Base-by-base conservation (phyloP, 2,888 invertebrate genomes). In the Lithodes maja region DNA sequence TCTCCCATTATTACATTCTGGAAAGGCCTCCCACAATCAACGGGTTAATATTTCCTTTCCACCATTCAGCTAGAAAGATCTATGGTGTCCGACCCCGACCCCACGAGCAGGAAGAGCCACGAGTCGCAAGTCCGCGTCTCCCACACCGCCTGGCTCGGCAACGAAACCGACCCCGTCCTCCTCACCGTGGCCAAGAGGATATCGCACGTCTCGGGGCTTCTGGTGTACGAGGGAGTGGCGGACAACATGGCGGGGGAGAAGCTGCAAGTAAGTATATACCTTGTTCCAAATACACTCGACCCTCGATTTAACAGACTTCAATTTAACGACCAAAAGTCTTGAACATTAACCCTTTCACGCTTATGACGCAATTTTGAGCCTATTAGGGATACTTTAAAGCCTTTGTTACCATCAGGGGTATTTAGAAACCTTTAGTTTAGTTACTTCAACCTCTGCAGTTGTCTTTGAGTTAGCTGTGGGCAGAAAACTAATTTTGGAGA, bases 81-180 rank as follows among this genome's bases (percentile, higher is more conserved):
- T 3, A 69, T 50, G n/a, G 71, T 49, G 83, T 12, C n/a, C 2
- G 1, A 7, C 53, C 49, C n/a, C 7, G 9, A 1, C 15, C 7
- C 5, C 9, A 1, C 1, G 3, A 74, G 17, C 49, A n/a, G 3
- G 33, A 74, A n/a, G 3, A 77, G 49, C 50, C n/a, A 17, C 69
- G 52, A 81, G 33, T 81, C 85, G 3, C 85, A 89, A 50, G 50
- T 52, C 15, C 77, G 90, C 9, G 86, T 90, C 3, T 90, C 90
- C n/a, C 61, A 77, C 5, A 85, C 86, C 1, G 83, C 81, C 7
- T 90, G 90, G 90, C 68, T 90, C 12, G 2, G 1, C 1, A 86
- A 90, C 50, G 49, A n/a, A 5, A 68, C 77, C 33, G 78, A 78
- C 7, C 68, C 78, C 5, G 77, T 83, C 17, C 85, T 89, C 15